Percentiles rank a stretch among this genome's conserved stretches.
phyloP scores from a whole-genome alignment of 2,113 vertebrate genomes.

The Pao palembangensis region DNA sequence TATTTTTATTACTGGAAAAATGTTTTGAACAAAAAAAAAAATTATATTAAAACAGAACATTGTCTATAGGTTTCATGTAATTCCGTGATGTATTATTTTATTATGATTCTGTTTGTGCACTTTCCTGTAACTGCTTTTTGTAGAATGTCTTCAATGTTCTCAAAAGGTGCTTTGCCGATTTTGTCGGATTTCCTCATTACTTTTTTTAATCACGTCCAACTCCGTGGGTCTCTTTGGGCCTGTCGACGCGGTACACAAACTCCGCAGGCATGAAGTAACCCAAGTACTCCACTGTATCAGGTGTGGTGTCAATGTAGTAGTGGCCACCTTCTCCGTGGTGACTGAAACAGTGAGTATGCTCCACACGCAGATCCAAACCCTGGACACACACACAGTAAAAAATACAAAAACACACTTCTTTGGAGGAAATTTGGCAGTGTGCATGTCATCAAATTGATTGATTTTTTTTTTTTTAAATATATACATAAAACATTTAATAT shows the following conservation, averaged over 20 bases:
- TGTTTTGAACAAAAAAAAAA: no score
- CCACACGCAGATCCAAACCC: conserved; percentile 91
- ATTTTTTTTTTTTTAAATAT: no score
- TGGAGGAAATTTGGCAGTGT: no score
- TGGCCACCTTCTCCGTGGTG: conserved; percentile 93
- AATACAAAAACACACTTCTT: not conserved
- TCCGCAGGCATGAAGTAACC: conserved; percentile 91
- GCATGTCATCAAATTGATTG: no score
- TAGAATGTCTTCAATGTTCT: no score
- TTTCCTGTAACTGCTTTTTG: no score
- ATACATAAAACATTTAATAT: no score
- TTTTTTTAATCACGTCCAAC: conserved; percentile 78
- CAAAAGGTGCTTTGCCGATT: not conserved
- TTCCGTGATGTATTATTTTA: no score
- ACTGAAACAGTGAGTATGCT: conserved; percentile 95
- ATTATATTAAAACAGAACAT: no score
- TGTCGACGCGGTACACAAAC: conserved; percentile 88
- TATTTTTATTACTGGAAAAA: no score
- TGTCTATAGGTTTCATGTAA: no score
- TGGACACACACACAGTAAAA: conserved; percentile 45
- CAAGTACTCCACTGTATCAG: conserved; percentile 84
- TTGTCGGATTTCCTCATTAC: not conserved
- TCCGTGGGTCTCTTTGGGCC: conserved; percentile 79
- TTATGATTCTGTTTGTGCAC: no score
- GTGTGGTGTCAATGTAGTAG: conserved; percentile 93